Base-by-base conservation (phyloP, 2,113 vertebrate genomes). In the Xyliphius kryptos region DNA sequence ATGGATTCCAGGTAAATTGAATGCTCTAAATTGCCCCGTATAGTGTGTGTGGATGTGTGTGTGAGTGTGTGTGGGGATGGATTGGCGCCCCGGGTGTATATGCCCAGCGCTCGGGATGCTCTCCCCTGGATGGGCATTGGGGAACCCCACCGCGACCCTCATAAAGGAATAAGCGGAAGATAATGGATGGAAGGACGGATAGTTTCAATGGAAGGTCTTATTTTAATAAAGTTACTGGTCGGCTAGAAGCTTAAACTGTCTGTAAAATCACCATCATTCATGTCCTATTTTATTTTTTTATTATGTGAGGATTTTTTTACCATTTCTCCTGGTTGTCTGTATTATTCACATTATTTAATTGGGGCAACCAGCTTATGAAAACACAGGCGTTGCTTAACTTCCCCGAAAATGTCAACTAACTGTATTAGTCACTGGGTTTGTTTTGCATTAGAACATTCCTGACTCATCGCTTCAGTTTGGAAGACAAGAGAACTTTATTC, bases 401-500 rank as follows among this genome's bases (percentile, higher is more conserved):
- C 55, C 15, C 37, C 2, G 9, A 38, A 36, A 56, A 44, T 13
- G 20, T 16, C 40, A 63, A 17, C 32, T 50, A 62, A 20, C 19
- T 21, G 3, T 17, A 9, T 41, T 49, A 37, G 19, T 56, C 59
- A 56, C 44, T 41, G 20, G 12, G 14, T 55, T 55, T 55, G 47
- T 55, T 41, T 51, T 52, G n/a, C 3, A 70, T 52, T 43, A 55
- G 62, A 53, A 14, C 9, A 50, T 12, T 63, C 14, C 7, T 66
- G 66, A 65, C 36, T 56, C 21, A 9, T 62, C 37, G 43, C 13
- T 49, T 37, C 64, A 40, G 3, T 21, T 54, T 64, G 26, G 68
- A 48, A 71, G 22, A 78, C 55, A 70, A 68, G 63, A 61, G 41
- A 22, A 5, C 11, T 26, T 38, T 57, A 54, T 53, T 19, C 51